Conservation (phyloP, 1,140 invertebrate genomes). For the Pteromalus puparum region DNA sequence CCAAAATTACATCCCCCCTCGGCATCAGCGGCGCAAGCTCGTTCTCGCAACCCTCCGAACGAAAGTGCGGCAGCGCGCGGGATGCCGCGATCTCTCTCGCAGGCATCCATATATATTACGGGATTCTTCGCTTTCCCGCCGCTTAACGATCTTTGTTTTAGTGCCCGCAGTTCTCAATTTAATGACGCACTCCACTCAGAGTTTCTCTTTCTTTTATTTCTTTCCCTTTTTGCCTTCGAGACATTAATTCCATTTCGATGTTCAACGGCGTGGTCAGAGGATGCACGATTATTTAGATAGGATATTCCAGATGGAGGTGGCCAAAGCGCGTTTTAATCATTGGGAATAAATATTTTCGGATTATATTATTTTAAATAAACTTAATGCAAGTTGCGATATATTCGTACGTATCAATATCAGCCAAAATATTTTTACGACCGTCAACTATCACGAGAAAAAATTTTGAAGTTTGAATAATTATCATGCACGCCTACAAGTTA, state of each 20-base stretch:
- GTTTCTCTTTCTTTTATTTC: constrained; percentile 46
- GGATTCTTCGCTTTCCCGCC: constrained; percentile 64
- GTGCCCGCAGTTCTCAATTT: constrained; percentile 62
- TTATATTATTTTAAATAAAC: no score
- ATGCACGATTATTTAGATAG: no score
- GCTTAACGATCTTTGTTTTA: constrained; percentile 70
- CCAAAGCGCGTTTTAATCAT: no score
- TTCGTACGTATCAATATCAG: no score
- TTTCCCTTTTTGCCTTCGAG: background rate
- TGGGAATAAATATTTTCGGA: no score
- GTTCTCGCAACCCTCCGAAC: constrained; percentile 59
- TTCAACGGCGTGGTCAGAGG: background rate
- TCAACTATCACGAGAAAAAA: background rate
- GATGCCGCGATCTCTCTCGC: constrained; percentile 50
- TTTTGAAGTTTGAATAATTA: background rate
- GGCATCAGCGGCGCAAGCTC: constrained; percentile 48
- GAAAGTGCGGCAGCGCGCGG: constrained; percentile 60
- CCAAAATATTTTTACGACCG: no score
- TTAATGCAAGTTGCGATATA: no score
- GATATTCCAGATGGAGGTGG: no score
- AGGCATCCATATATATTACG: constrained; percentile 67
- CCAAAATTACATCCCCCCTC: constrained; percentile 67
- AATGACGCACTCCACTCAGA: constrained; percentile 56
- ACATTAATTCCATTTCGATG: background rate
- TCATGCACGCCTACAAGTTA: background rate